Evolutionary conservation across 2,797 vertebrate genomes (phyloP).

Genomic region (Rhinichthys osculus): DNA sequence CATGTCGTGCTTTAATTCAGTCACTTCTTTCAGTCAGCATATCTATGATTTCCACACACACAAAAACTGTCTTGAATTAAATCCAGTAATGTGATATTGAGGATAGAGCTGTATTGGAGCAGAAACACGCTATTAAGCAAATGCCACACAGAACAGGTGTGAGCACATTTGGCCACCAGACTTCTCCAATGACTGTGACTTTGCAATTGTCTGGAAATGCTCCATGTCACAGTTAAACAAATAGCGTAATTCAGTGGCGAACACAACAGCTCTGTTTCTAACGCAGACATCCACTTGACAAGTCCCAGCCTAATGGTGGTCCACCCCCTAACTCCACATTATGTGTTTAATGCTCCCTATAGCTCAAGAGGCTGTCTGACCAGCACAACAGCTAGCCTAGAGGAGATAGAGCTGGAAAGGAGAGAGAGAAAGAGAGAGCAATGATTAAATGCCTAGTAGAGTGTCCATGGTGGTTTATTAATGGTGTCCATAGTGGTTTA

Average conservation of each 20-base stretch:
- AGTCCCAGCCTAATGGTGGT: not conserved
- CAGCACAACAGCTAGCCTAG: not conserved
- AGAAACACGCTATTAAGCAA: not conserved
- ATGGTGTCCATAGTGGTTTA: constrained; percentile 47
- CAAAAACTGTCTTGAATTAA: not conserved
- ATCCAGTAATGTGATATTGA: constrained; percentile 33
- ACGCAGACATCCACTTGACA: constrained; percentile 5
- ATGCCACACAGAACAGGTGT: constrained; percentile 37
- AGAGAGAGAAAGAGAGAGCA: constrained; percentile 18
- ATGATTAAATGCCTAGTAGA: constrained; percentile 51
- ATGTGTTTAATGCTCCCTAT: constrained; percentile 41
- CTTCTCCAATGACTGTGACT: constrained; percentile 24
- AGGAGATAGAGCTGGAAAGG: constrained; percentile 25
- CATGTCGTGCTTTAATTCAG: not conserved
- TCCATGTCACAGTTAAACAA: constrained; percentile 34
- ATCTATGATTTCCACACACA: not conserved
- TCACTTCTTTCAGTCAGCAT: not conserved
- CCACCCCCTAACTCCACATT: constrained; percentile 4
- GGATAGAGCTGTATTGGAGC: not conserved
- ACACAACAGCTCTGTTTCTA: constrained; percentile 32
- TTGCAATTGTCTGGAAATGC: constrained; percentile 31
- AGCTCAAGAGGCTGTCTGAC: constrained; percentile 38
- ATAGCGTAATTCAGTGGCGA: constrained; percentile 10
- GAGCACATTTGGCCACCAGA: constrained; percentile 47
- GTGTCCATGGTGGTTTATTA: constrained; percentile 53